Conservation (phyloP, 2,888 invertebrate genomes). For the Adineta ricciae region DNA sequence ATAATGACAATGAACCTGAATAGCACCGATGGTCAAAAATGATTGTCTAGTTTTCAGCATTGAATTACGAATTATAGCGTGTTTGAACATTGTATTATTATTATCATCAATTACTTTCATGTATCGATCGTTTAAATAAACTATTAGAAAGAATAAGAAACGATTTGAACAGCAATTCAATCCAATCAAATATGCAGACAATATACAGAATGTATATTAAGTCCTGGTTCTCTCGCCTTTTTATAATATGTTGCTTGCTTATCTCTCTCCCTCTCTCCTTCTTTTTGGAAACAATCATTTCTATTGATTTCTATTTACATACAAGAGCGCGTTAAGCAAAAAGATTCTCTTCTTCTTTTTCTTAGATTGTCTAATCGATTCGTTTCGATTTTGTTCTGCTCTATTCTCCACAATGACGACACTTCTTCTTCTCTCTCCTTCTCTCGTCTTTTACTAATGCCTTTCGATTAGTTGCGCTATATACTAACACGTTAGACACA, state of each 20-base stretch:
- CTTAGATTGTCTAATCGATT: not conserved
- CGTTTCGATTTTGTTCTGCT: not conserved
- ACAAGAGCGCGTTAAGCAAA: not conserved
- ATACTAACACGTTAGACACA: not conserved
- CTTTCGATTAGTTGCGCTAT: slow-evolving; percentile 9
- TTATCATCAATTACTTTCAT: not conserved
- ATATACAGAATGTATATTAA: not conserved
- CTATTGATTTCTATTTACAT: not conserved
- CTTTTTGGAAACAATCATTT: slow-evolving; percentile 6
- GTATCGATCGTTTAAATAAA: not conserved
- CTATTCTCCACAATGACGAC: not conserved
- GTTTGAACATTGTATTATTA: not conserved
- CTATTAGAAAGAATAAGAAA: not conserved
- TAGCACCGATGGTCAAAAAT: not conserved
- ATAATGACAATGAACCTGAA: not conserved
- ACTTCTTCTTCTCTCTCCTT: not conserved
- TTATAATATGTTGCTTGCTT: not conserved
- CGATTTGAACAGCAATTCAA: not conserved
- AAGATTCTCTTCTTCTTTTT: not conserved
- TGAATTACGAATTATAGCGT: not conserved
- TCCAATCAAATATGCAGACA: not conserved
- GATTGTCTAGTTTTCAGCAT: not conserved
- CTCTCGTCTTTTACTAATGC: not conserved
- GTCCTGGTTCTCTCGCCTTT: not conserved
- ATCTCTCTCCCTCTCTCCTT: not conserved